phyloP scores from a whole-genome alignment of 2,888 invertebrate genomes.

The Campoplex capitator region DNA sequence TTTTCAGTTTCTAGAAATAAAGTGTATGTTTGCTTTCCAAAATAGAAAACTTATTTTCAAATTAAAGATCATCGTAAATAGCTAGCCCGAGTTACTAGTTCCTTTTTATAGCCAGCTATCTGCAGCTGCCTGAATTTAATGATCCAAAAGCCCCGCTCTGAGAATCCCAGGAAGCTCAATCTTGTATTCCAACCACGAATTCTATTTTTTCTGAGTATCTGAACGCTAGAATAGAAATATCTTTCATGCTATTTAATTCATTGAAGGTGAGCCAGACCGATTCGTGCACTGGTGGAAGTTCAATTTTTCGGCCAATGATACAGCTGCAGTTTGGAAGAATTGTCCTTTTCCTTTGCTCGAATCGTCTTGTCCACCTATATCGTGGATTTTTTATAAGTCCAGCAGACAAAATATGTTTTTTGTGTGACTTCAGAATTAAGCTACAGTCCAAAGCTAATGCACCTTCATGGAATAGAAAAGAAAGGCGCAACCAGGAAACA shows the following conservation, averaged over 20 bases:
- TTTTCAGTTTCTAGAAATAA: too few species aligned
- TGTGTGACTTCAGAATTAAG: slow-evolving; percentile 42
- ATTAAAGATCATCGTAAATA: too few species aligned
- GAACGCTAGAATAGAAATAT: not conserved
- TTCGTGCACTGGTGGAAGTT: slow-evolving; percentile 28
- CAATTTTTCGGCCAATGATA: slow-evolving; percentile 51
- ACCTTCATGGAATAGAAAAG: not conserved
- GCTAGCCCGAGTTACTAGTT: too few species aligned
- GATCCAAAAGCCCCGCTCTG: too few species aligned
- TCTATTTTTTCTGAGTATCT: too few species aligned
- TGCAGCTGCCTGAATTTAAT: too few species aligned
- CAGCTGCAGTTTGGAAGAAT: slow-evolving; percentile 36
- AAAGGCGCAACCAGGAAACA: slow-evolving; percentile 21
- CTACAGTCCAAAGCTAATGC: slow-evolving; percentile 56
- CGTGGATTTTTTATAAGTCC: not conserved
- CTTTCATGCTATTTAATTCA: not conserved
- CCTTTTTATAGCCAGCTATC: too few species aligned
- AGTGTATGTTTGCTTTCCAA: too few species aligned
- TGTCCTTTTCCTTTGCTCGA: slow-evolving; percentile 12
- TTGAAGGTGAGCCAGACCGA: not conserved
- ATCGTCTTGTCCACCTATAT: not conserved
- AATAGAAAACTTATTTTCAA: too few species aligned
- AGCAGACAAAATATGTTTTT: slow-evolving; percentile 6
- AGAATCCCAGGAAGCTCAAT: too few species aligned
- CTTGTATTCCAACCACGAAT: too few species aligned